Evolutionary conservation across 1,140 invertebrate genomes (phyloP).

Genomic region (Aphelenchoides fujianensis): DNA sequence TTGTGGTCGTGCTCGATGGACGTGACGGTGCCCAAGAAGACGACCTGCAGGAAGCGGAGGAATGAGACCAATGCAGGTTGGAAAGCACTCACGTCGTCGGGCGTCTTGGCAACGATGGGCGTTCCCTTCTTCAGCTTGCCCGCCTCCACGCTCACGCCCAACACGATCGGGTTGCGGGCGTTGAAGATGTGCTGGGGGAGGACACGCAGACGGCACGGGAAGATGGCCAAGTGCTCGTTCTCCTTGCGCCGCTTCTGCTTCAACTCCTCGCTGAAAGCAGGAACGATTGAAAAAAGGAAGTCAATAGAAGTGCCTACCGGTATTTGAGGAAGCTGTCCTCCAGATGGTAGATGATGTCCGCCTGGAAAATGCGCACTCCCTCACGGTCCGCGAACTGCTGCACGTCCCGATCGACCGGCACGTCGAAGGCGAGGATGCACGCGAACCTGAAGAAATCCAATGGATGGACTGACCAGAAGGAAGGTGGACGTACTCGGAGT

Average conservation of each 20-base stretch:
- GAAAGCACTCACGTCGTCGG: slow-evolving; percentile 71
- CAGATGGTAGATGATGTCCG: slow-evolving; percentile 99
- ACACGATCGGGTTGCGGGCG: slow-evolving; percentile 91
- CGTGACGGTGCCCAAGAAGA: slow-evolving; percentile 87
- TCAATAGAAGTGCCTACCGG: too few species aligned
- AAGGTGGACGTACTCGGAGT: slow-evolving; percentile 77
- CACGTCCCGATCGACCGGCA: slow-evolving; percentile 93
- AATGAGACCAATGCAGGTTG: slow-evolving; percentile 26
- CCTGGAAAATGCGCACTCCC: slow-evolving; percentile 94
- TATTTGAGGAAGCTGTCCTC: slow-evolving; percentile 96
- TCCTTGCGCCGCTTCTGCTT: slow-evolving; percentile 87
- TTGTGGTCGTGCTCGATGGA: slow-evolving; percentile 85
- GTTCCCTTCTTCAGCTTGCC: slow-evolving; percentile 93
- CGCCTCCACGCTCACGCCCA: slow-evolving; percentile 90
- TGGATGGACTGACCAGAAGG: slow-evolving; percentile 17
- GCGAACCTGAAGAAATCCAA: slow-evolving; percentile 73
- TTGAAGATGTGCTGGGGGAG: slow-evolving; percentile 92
- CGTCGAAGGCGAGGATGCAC: slow-evolving; percentile 97
- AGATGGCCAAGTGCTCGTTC: slow-evolving; percentile 91
- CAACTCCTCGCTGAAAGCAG: slow-evolving; percentile 74
- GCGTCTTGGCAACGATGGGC: slow-evolving; percentile 89
- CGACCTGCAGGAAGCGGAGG: slow-evolving; percentile 83
- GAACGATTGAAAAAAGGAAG: background rate
- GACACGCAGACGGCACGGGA: slow-evolving; percentile 88
- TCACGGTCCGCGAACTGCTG: slow-evolving; percentile 90